Base-by-base conservation (phyloP, 1,140 invertebrate species). In the Phocides pigmalion region DNA sequence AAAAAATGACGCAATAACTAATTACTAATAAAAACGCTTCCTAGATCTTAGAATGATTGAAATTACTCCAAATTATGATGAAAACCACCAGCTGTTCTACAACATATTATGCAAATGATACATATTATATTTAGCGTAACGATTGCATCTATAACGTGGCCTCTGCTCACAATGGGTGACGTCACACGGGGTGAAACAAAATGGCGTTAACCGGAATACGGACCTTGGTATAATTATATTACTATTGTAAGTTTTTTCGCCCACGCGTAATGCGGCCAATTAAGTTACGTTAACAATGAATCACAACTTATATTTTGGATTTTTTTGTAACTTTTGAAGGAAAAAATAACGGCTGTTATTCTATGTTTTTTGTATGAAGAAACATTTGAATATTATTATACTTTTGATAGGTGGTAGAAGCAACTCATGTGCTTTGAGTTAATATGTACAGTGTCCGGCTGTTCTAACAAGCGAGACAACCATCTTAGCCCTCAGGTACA, bases 161-260 rank as follows among this genome's bases (percentile, higher is more conserved):
- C 41, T 32, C 54, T 41, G 32, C 46, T 44, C 11, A 58, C 54
- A 58, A 58, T 58, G 15, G 54, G 12, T 58, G 39, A 58, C 54
- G 54, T 58, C 54, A 58, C 39, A 42, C 41, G 39, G 50, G 50
- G 54, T 58, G 41, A 44, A 58, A 44, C 39, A 58, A 46, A 58
- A 44, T 32, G 53, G 35, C 50, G 32, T 1, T 16, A 39, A 56
- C 53, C 53, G 53, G 53, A 56, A 53, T 42, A 56, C 37, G 19
- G 22, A 44, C 54, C 54, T 58, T 58, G 51, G 39, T 41, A 19
- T 44, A 28, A 32, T 58, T 53, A 54, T 11, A 39, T 39, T 44
- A 58, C 51, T 54, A 56, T 56, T 51, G 51, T 56, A 6, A 22
- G 35, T 39, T 56, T 56, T 54, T 54, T 54, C n/a, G 51, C 35